Base-by-base conservation (phyloP, 2,888 invertebrate genomes). In the Macrophya annulata region DNA sequence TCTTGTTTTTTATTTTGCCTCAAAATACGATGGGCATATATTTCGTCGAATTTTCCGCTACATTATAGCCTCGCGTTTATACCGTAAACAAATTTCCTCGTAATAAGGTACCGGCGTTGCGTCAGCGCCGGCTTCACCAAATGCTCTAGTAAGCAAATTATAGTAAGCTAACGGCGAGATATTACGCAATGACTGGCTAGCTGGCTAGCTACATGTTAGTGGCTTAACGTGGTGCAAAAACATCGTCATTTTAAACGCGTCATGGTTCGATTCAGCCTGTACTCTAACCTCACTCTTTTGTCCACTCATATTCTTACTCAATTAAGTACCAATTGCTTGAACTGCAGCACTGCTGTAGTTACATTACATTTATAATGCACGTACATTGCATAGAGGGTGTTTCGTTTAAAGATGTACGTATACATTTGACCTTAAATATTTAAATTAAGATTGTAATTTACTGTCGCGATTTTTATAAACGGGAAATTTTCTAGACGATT, bases 121-220 rank as follows among this genome's bases (percentile, higher is more conserved):
- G 68, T 68, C 83, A 68, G 82, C 59, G 48, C 68, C 68, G 82
- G 82, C 82, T 40, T 68, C 65, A 48, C 48, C 82, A 59, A 82
- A 8, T 82, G 82, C 82, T 82, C 65, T 48, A 82, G 68, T 82
- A 82, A 68, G 82, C 82, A 68, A 82, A 82, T 82, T 82, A 82
- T 82, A 68, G 65, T 40, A 51, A 83, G 68, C 68, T 83, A 43
- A 71, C 83, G 31, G 68, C 68, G 17, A 31, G 68, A 68, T 45
- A 43, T 74, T 83, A 71, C 83, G 83, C 83, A 83, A 83, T 83
- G 5, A 4, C 51, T 51, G 10, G 59, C 59, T 21, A 37, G 62
- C 62, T 37, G 8, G n/a, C n/a, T 45, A 77, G 77, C 31, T 79
- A 51, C 40, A 55, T 25, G 79, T 59, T 59, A 9, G 43, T 25